Base-by-base conservation (phyloP, 2,113 vertebrate species). In the Epinephelus cyanopodus region DNA sequence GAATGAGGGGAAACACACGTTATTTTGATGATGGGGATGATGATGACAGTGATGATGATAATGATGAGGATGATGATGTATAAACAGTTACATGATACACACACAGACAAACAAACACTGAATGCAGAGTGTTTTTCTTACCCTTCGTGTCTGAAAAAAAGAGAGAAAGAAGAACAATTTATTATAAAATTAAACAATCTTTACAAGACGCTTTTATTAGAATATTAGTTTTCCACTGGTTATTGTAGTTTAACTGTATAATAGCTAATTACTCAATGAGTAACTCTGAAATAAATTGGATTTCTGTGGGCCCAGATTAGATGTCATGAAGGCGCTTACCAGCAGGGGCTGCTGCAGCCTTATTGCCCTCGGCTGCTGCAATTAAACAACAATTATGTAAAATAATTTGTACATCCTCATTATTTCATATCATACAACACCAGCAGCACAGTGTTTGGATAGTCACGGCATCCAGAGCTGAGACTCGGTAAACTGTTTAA, bases 321-420 rank as follows among this genome's bases (percentile, higher is more conserved):
- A 72, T 85, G 84, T 69, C 27, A 68, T 86, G 81, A 37, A 50
- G 56, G 14, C n/a, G 86, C 94, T 92, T 64, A 96, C 95, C 95
- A 94, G 93, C 91, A 95, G 95, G 91, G 74, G 94, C 85, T 77
- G 94, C 92, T 92, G 93, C 80, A 72, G 87, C 74, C 76, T 88
- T 63, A 68, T 90, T 77, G 84, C 90, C 93, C 61, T 92, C 52
- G 63, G 88, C 90, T 81, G 19, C 95, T 95, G 89, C 89, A 91
- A 91, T 87, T 86, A 86, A 89, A 90, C 64, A 92, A 87, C 83
- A 88, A 86, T 87, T 84, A 88, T 84, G 86, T 52, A 67, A 93
- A 90, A 90, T 81, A 88, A 90, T 89, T 84, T 79, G 70, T 52
- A 64, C 74, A 54, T 81, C 77, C 85, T 90, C 77, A 80, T 91